A percentile compares a stretch with the other conserved stretches of the same genome.
phyloP scores from a whole-genome alignment of 2,888 invertebrate genomes.

The Marronus borbonicus region DNA sequence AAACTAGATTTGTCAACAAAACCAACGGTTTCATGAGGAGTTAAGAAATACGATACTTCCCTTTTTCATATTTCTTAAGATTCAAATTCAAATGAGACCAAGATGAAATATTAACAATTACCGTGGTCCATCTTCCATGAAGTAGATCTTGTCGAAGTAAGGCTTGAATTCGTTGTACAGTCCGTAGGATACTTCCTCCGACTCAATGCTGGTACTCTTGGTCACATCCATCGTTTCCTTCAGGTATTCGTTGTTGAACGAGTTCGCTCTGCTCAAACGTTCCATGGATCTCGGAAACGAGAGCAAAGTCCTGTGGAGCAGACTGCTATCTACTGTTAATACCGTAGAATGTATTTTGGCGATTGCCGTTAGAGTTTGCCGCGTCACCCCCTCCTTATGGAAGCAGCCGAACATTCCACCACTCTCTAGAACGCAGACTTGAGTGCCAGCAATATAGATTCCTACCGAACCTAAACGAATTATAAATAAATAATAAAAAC shows the following conservation, averaged over 20 bases:
- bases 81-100: not conserved
- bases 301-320: conserved; percentile 51
- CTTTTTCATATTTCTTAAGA: no score
- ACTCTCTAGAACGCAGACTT: conserved; percentile 35
- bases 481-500: no score
- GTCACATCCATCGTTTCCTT: conserved; percentile 29
- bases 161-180: conserved; percentile 16
- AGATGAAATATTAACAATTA: conserved; percentile 8
- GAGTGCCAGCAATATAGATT: conserved; percentile 49
- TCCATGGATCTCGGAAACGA: conserved; percentile 47
- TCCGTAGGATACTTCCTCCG: not conserved
- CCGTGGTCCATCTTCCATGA: conserved; percentile 34
- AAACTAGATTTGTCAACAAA: no score
- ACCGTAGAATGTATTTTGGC: conserved; percentile 54
- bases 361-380: conserved; percentile 55
- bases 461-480: conserved; percentile 42
- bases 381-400: conserved; percentile 50
- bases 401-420: conserved; percentile 59
- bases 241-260: conserved; percentile 46
- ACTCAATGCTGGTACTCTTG: not conserved
- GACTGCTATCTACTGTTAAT: conserved; percentile 48
- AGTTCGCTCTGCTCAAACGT: conserved; percentile 23
- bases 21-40: no score
- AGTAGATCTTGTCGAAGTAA: conserved; percentile 40
- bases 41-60: no score